Base-by-base conservation (phyloP, 2,113 vertebrate genomes). In the Pelvicachromis taeniatus region DNA sequence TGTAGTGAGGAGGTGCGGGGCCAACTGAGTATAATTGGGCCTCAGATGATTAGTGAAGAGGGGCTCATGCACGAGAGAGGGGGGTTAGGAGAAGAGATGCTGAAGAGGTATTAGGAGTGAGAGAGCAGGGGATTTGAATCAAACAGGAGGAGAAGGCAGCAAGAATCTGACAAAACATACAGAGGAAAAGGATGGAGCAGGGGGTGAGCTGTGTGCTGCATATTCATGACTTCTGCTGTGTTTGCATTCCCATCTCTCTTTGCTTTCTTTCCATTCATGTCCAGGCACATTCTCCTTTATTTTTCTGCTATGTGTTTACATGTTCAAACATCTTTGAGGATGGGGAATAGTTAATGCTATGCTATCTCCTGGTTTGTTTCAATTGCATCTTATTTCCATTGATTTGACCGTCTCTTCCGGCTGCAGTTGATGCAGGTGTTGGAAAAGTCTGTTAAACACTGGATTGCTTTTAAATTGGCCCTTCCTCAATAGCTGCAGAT, bases 21-120 rank as follows among this genome's bases (percentile, higher is more conserved):
- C 92, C 92, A 94, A 89, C 87, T 80, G 89, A 95, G 91, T 86
- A 92, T 95, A 95, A 95, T 95, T 95, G 95, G 94, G 80, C 92
- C 87, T 92, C 68, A 83, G 90, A 90, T 95, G 92, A 95, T 95
- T 95, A 95, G 91, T 68, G 79, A 90, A 90, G 85, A 91, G 88
- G 85, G 83, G 70, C 82, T 92, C 82, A 61, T 75, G 86, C 45
- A 75, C 61, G 52, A 87, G 52, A 68, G 80, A 33, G 58, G 23
- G 40, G 48, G 53, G 21, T 29, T 59, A 75, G 73, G 79, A 21
- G 61, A 70, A 33, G 82, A 81, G 84, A 84, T 87, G 83, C 70
- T 89, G 82, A 91, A 55, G 89, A 90, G 77, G 87, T 83, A 86
- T 87, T 45, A 85, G 56, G 73, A 83, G 77, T 80, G 79, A 91